phyloP scores from a whole-genome alignment of 2,113 vertebrate species.

The Monarcha castaneiventris region DNA sequence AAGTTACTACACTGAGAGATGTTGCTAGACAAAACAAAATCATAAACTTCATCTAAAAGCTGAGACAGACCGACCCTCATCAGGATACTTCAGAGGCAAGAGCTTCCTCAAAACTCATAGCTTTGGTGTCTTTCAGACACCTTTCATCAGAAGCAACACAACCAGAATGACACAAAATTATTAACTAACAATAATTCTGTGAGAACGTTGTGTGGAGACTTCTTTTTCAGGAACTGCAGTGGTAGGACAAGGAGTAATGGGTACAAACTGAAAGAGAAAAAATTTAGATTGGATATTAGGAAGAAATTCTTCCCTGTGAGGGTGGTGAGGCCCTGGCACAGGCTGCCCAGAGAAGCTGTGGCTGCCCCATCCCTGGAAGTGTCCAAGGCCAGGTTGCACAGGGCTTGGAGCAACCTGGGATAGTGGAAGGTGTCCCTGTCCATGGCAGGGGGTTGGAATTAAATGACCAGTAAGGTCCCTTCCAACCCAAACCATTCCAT shows the following conservation, averaged over 20 bases:
- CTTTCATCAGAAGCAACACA: not conserved
- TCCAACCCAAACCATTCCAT: not conserved
- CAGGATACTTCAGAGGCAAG: not conserved
- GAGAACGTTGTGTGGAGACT: not conserved
- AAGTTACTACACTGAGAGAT: not conserved
- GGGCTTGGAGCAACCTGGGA: not conserved
- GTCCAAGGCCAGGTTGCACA: fast-evolving
- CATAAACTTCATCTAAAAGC: not conserved
- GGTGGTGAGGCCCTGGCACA: too few relatives aligned
- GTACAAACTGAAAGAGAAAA: not conserved
- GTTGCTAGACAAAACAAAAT: not conserved
- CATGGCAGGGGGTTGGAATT: not conserved
- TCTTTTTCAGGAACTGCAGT: not conserved
- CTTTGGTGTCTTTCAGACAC: not conserved
- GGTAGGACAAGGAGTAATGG: not conserved
- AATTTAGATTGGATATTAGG: not conserved
- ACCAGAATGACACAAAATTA: not conserved
- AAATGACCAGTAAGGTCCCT: not conserved
- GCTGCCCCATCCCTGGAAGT: not conserved
- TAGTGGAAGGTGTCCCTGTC: not conserved
- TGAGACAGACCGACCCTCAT: fast-evolving
- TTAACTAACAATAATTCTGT: not conserved
- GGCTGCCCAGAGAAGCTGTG: not conserved
- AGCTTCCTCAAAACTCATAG: not conserved
- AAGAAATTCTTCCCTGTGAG: not conserved